Conservation (phyloP, 2,797 vertebrate genomes). For the Epinephelus coioides region DNA sequence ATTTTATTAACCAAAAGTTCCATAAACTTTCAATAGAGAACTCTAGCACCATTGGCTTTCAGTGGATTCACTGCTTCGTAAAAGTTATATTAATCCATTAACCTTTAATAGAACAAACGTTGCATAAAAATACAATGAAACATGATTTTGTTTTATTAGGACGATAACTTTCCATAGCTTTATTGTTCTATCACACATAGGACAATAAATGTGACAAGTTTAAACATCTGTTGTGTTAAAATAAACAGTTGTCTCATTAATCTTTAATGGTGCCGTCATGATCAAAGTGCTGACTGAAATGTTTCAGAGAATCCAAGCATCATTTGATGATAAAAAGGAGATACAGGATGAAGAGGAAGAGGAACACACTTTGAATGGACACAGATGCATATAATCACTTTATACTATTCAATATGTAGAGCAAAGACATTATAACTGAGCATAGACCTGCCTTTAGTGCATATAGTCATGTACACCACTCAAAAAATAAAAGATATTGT, state of each 20-base stretch:
- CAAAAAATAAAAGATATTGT: slow-evolving; percentile 81
- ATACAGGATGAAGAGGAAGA: slow-evolving; percentile 9
- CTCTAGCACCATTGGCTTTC: slow-evolving; percentile 3
- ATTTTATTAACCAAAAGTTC: neutral
- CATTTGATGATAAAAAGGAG: slow-evolving; percentile 22
- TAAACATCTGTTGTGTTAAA: neutral
- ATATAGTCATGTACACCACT: slow-evolving; percentile 74
- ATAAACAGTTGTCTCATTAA: neutral
- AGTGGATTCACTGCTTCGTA: neutral
- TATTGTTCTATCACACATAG: neutral
- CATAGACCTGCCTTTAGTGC: slow-evolving; percentile 74
- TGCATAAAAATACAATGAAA: neutral
- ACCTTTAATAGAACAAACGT: neutral
- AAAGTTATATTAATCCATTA: neutral
- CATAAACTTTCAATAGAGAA: slow-evolving; percentile 21
- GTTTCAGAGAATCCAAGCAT: slow-evolving; percentile 26
- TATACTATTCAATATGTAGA: slow-evolving; percentile 73
- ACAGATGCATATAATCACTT: slow-evolving; percentile 79
- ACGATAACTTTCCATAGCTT: neutral
- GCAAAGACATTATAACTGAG: slow-evolving; percentile 71
- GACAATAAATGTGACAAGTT: neutral
- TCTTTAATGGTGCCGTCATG: slow-evolving; percentile 15
- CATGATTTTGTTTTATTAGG: neutral
- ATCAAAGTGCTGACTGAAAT: slow-evolving; percentile 3
- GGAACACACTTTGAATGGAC: slow-evolving; percentile 53